Evolutionary conservation across 1,140 invertebrate species (phyloP).

Genomic region (Macrocentrus cingulum): DNA sequence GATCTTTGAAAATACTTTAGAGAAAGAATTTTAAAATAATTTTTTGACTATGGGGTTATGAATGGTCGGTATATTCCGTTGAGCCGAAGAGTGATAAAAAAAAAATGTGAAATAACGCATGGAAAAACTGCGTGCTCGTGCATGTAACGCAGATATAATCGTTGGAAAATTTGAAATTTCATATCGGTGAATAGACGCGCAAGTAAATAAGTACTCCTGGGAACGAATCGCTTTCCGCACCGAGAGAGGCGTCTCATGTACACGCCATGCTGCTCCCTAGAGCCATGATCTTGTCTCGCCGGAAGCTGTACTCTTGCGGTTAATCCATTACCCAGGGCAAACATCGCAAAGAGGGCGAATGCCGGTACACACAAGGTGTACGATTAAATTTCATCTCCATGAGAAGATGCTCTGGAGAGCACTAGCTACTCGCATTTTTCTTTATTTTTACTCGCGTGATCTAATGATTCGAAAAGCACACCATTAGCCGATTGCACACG

Average conservation of each 20-base stretch:
- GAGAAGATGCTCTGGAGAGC: not conserved
- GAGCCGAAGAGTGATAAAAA: no score
- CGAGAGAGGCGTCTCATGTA: constrained; percentile 15
- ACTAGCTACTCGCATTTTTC: constrained; percentile 29
- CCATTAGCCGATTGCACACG: constrained; percentile 17
- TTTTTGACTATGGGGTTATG: no score
- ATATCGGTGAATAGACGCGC: constrained; percentile 24
- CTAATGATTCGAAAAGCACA: constrained; percentile 50
- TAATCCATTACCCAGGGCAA: constrained; percentile 31
- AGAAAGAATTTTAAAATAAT: no score
- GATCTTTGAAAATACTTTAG: no score
- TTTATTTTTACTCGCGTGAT: constrained; percentile 11
- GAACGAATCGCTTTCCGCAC: constrained; percentile 22
- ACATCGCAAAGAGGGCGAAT: constrained; percentile 28
- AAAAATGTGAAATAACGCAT: no score
- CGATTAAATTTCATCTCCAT: constrained; percentile 53
- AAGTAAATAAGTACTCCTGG: constrained; percentile 21
- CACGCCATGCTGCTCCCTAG: constrained; percentile 12
- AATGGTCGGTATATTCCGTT: no score
- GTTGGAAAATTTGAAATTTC: constrained; percentile 17
- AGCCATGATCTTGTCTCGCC: constrained; percentile 19
- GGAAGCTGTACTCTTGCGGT: constrained; percentile 22
- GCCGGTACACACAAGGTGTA: constrained; percentile 27
- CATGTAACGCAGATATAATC: not conserved
- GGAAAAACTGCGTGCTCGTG: not conserved